These are phyloP conservation scores for Pachycephala philippinensis DNA, from an alignment of 2,113 vertebrate genomes.

Conservation along the genomic window DNA sequence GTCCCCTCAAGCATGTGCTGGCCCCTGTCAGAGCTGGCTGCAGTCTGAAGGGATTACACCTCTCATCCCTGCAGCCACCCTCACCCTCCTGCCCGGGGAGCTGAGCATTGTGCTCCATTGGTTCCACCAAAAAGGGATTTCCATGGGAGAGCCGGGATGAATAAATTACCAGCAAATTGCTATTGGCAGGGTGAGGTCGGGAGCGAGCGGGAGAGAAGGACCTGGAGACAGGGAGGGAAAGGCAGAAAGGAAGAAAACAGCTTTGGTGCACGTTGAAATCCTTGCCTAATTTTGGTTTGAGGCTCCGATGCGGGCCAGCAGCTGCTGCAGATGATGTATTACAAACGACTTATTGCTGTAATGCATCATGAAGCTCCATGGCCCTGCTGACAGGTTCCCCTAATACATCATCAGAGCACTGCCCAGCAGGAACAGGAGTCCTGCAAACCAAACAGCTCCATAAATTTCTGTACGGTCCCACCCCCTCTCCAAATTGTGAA, in stretches of 20 bases:
- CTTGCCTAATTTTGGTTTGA: not conserved
- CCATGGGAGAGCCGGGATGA: constrained; percentile 1
- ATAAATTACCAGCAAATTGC: constrained; percentile 34
- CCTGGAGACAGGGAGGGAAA: not conserved
- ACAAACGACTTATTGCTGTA: constrained; percentile 65
- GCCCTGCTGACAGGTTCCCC: constrained; percentile 64
- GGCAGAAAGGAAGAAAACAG: not conserved
- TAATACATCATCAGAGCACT: constrained; percentile 67
- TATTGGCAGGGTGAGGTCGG: not conserved
- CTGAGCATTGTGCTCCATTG: not conserved
- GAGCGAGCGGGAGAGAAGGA: not conserved
- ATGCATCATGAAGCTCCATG: constrained; percentile 70
- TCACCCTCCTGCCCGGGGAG: not conserved
- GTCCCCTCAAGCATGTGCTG: not conserved
- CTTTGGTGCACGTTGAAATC: not conserved
- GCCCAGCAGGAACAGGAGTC: constrained; percentile 62
- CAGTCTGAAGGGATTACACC: not conserved
- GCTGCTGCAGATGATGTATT: constrained; percentile 64
- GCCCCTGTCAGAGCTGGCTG: not conserved
- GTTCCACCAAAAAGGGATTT: constrained; percentile 47
- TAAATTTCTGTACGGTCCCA: constrained; percentile 43
- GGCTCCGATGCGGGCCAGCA: constrained; percentile 39
- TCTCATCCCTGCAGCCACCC: not conserved
- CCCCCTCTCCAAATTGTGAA: not conserved
- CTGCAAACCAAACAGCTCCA: constrained; percentile 66